phyloP scores from a whole-genome alignment of 2,797 vertebrate genomes.

The Dicrostonyx torquatus region DNA sequence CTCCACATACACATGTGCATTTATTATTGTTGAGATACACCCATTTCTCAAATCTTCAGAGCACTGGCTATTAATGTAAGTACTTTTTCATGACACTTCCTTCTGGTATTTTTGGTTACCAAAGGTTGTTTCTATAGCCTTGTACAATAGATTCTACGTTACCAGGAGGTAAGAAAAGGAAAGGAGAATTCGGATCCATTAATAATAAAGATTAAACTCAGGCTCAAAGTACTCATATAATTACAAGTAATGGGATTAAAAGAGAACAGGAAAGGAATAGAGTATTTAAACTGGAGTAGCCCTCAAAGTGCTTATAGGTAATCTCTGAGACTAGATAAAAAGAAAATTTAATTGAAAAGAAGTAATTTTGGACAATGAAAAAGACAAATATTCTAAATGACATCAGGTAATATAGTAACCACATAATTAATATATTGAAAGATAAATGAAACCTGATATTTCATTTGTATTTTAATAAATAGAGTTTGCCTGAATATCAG shows the following conservation, averaged over 20 bases:
- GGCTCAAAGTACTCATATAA: neutral
- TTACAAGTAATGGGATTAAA: neutral
- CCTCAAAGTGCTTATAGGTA: neutral
- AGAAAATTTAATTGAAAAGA: conserved; percentile 38
- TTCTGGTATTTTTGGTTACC: neutral
- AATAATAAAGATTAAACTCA: neutral
- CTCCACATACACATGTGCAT: neutral
- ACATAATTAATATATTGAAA: conserved; percentile 25
- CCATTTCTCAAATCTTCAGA: neutral
- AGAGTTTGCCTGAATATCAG: too few relatives aligned
- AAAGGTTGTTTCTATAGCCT: neutral
- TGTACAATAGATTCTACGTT: neutral
- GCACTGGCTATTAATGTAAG: neutral
- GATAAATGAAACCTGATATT: conserved; percentile 21
- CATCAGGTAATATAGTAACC: conserved; percentile 27
- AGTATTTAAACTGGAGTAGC: neutral
- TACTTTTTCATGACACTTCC: neutral
- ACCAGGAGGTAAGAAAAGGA: neutral
- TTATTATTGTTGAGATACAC: neutral
- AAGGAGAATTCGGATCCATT: neutral
- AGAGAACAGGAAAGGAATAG: neutral
- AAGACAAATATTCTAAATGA: neutral
- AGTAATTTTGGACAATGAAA: neutral
- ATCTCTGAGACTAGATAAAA: neutral
- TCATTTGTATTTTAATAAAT: too few relatives aligned